Base-by-base conservation (phyloP, 2,888 invertebrate genomes). In the Phalera bucephala region DNA sequence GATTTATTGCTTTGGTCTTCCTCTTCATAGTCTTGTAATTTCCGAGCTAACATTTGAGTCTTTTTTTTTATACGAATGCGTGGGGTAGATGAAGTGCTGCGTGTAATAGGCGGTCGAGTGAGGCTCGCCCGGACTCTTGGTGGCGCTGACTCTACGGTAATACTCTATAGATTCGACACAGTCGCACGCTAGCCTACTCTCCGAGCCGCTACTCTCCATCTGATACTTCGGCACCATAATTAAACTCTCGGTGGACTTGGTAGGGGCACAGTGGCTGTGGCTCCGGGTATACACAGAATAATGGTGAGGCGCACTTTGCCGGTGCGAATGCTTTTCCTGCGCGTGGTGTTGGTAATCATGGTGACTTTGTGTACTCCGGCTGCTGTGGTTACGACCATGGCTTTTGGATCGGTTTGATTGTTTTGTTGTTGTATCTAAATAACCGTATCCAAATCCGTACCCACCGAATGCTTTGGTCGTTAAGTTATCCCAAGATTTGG, bases 401-500 rank as follows among this genome's bases (percentile, higher is more conserved):
- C 89, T 84, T 54, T 88, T 86, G 2, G 90, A 85, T 27, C 89
- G 65, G 46, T 71, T 80, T 5, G 76, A 50, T 38, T 87, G 80
- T 54, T 91, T 86, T 13, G 67, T 71, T 28, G 69, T 84, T 0
- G 94, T 94, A 59, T 95, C 95, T 35, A 95, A 80, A 62, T 95
- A 96, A 4, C 96, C 96, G 63, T 96, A 96, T 1, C 96, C 96
- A 60, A 95, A 96, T 2, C 96, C 95, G 52, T 96, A 96, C 0
- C 96, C 96, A 0, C 96, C 95, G 52, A 95, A 94, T 0, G 95
- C 94, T 81, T 96, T 96, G 1, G 95, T 95, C 0, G 96, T 94
- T 35, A 97, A 83, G 78, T 96, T 96, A 70, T 96, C 96, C 96
- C 96, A 96, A 0, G 96, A 96, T 72, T 96, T 96, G 0, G 96